These are phyloP conservation scores for Trichonephila inaurata DNA, from an alignment of 1,140 invertebrate genomes.

Conservation along the genomic window DNA sequence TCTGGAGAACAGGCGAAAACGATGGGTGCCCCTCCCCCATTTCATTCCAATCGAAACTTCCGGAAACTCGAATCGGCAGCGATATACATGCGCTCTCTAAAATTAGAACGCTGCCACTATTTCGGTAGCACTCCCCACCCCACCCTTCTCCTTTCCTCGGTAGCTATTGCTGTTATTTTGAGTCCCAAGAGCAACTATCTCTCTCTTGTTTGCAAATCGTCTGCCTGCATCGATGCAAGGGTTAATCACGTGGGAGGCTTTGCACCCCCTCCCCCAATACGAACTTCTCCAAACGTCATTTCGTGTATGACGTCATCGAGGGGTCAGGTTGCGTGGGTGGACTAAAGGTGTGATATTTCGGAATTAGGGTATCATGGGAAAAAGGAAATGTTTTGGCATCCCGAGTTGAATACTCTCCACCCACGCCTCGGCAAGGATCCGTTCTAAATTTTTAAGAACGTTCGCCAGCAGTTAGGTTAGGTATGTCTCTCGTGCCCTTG, in stretches of 20 bases:
- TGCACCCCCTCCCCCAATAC: background rate
- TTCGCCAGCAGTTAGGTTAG: too few species aligned
- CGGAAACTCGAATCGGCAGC: background rate
- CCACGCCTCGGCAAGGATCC: too few species aligned
- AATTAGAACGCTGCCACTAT: background rate
- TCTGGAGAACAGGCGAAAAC: too few species aligned
- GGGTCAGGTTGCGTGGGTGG: background rate
- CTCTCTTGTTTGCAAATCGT: background rate
- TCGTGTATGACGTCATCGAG: background rate
- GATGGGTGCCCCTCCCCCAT: background rate
- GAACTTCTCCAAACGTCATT: background rate
- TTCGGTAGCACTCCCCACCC: background rate
- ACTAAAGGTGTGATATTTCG: background rate
- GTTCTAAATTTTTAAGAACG: too few species aligned
- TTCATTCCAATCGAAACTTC: background rate
- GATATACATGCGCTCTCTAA: background rate
- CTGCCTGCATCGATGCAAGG: background rate
- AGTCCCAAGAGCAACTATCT: background rate
- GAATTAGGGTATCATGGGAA: background rate
- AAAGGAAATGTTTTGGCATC: too few species aligned
- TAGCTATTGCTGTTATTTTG: background rate
- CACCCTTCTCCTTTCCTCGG: background rate
- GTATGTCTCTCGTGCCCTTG: too few species aligned
- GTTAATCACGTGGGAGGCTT: background rate
- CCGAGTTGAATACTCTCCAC: too few species aligned